phyloP scores from a whole-genome alignment of 2,113 vertebrate species.

The Corvus cornix region DNA sequence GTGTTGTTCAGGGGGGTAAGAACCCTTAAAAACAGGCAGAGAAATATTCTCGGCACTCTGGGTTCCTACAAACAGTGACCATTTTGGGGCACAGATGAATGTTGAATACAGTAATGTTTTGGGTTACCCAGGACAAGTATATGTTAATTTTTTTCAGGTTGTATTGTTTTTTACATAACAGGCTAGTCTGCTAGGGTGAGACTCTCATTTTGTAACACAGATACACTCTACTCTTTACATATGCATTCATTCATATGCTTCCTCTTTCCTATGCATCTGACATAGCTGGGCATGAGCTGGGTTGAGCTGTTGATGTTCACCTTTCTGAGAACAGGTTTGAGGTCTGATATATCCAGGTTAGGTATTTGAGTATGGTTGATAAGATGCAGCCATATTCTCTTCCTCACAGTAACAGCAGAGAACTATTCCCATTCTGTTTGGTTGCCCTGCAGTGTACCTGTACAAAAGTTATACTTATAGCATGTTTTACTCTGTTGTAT shows the following conservation, averaged over 20 bases:
- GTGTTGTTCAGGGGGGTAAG: no score
- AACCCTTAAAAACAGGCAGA: no score
- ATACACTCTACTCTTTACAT: not conserved
- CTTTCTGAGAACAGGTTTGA: not conserved
- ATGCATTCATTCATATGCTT: not conserved
- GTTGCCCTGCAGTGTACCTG: not conserved
- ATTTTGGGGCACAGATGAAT: not conserved
- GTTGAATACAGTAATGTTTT: not conserved
- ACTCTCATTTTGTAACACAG: not conserved
- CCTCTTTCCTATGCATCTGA: not conserved
- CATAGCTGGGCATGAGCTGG: not conserved
- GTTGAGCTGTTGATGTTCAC: not conserved
- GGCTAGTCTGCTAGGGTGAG: not conserved
- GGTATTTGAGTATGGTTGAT: not conserved
- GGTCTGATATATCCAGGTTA: not conserved
- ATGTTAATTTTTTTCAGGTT: not conserved
- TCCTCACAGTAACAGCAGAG: not conserved
- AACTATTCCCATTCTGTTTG: not conserved
- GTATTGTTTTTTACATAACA: not conserved
- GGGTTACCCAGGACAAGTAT: not conserved
- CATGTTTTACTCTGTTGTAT: not conserved
- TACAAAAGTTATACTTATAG: not conserved
- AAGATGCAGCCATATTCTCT: not conserved
- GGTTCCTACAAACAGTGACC: not conserved
- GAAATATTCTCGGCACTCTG: no score